Base-by-base conservation (phyloP, 2,888 invertebrate genomes). In the Aethes cnicana region DNA sequence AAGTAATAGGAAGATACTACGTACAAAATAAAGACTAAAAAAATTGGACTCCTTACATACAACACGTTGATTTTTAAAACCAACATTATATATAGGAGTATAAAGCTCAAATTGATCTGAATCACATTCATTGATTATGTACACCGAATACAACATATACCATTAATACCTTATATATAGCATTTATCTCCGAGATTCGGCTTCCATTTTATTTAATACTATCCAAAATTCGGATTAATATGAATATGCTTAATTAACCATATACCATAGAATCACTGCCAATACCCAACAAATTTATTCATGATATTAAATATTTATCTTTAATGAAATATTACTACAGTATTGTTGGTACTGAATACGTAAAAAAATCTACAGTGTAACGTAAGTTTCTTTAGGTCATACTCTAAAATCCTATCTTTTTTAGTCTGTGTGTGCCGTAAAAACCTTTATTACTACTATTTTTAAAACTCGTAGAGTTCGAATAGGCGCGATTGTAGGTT, bases 191-290 rank as follows among this genome's bases (percentile, higher is more conserved):
- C 2, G 2, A 23, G 8, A 8, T 23, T 9, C n/a, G 1, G 9
- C 3, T 7, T 8, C 5, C 5, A 12, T 11, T 32, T 46, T 23
- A 14, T 44, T 23, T 37, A 23, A 39, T 33, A 33, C 14, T 28
- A 41, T 47, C 41, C 47, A 41, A 50, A 42, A 41, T 28, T 42
- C 39, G 39, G 35, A 53, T 48, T 36, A 16, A 28, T 26, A 42
- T 35, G n/a, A n/a, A 41, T 25, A 21, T 11, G 41, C 25, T 37
- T n/a, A 25, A 7, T 48, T 25, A 26, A 30, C 36, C 36, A 43
- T 25, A 6, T 21, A 28, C 32, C 25, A 48, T 17, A 7, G 32
- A 32, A 37, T n/a, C 43, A 44, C 9, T 28, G 16, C 42, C 4
- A 18, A 20, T 42, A 42, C 30, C 35, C 28, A 12, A 25, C 23